Evolutionary conservation across 2,888 invertebrate genomes (phyloP).

Genomic region (Drosophila recens): DNA sequence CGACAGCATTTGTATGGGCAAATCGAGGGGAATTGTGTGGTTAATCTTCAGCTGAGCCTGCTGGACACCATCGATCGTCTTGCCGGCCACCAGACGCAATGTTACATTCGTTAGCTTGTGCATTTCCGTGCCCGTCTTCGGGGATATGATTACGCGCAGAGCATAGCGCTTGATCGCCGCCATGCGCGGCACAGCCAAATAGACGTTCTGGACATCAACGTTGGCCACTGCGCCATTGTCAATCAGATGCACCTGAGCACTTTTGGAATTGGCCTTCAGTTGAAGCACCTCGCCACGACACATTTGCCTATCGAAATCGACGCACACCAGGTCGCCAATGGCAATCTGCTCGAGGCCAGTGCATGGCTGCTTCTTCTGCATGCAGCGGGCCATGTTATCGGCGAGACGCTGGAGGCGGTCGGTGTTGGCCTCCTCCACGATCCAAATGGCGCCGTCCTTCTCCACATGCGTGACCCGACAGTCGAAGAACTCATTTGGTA

Average conservation of each 20-base stretch:
- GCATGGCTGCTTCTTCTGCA: slow-evolving; percentile 9
- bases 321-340: slow-evolving; percentile 42
- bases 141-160: slow-evolving; percentile 31
- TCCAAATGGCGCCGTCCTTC: slow-evolving; percentile 50
- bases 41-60: slow-evolving; percentile 39
- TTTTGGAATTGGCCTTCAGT: neutral
- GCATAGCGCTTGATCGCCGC: slow-evolving; percentile 39
- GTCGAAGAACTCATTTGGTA: slow-evolving; percentile 36
- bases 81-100: slow-evolving; percentile 43
- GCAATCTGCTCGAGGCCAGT: slow-evolving; percentile 10
- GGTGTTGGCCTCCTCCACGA: slow-evolving; percentile 20
- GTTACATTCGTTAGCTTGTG: slow-evolving; percentile 18
- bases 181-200: slow-evolving; percentile 33
- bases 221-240: slow-evolving; percentile 40
- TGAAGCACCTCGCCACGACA: slow-evolving; percentile 39
- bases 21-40: slow-evolving; percentile 32
- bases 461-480: slow-evolving; percentile 41
- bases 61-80: slow-evolving; percentile 40
- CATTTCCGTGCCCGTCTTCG: slow-evolving; percentile 14
- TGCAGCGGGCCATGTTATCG: slow-evolving; percentile 8
- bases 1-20: slow-evolving; percentile 46
- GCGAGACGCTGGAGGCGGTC: slow-evolving; percentile 25
- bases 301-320: neutral
- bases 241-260: slow-evolving; percentile 38
- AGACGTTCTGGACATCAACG: slow-evolving; percentile 21